Conservation (phyloP, 2,797 vertebrate genomes). For the Pipistrellus nathusii region DNA sequence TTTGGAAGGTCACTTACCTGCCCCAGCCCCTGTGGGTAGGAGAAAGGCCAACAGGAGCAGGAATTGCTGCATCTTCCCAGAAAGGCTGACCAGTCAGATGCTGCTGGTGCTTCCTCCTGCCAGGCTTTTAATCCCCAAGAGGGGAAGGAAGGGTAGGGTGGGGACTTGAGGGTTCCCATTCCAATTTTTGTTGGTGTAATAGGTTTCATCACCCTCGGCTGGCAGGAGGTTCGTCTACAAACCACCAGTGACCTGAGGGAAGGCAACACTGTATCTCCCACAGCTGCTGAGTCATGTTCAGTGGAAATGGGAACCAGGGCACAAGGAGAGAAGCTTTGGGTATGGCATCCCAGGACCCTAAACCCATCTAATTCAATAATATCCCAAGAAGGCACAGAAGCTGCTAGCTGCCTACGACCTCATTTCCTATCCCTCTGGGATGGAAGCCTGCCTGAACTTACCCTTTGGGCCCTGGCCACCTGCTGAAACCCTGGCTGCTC, state of each 20-base stretch:
- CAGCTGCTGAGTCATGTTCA: neutral
- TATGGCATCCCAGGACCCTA: too few relatives aligned
- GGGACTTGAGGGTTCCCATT: neutral
- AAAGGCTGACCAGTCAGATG: neutral
- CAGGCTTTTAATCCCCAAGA: conserved; percentile 26
- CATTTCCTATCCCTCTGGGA: neutral
- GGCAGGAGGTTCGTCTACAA: conserved; percentile 59
- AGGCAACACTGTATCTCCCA: neutral
- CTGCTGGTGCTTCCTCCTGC: neutral
- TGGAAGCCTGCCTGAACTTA: neutral
- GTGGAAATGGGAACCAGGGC: neutral
- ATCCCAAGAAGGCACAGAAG: neutral
- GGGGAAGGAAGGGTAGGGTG: conserved; percentile 66
- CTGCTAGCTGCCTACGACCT: neutral
- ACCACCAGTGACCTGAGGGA: conserved; percentile 50
- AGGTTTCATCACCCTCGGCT: conserved; percentile 57
- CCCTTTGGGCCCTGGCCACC: neutral
- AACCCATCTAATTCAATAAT: neutral
- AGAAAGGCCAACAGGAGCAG: conserved; percentile 51
- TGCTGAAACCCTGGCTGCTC: neutral
- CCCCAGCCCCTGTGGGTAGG: neutral
- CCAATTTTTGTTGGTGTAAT: neutral
- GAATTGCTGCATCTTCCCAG: conserved; percentile 59
- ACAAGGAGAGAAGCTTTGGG: neutral
- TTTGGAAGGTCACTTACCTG: conserved; percentile 70